phyloP scores from a whole-genome alignment of 2,113 vertebrate genomes.

The Speoplatyrhinus poulsoni region DNA sequence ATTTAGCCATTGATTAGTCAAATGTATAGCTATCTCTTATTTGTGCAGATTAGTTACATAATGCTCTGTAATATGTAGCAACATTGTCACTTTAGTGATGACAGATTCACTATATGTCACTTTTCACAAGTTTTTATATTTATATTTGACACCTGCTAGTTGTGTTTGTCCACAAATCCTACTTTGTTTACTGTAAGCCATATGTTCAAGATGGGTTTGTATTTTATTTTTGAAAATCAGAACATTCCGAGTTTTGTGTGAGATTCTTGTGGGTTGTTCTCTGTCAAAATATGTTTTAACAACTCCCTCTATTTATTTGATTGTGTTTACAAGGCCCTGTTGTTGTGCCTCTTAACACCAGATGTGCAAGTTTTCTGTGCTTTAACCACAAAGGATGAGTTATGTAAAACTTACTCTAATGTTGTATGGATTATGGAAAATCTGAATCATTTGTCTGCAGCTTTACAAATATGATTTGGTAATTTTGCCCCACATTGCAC shows the following conservation, averaged over 20 bases:
- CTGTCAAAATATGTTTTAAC: slow-evolving; percentile 56
- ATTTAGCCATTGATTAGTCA: too few relatives aligned
- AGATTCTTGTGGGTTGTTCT: slow-evolving; percentile 60
- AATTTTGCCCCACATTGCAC: too few relatives aligned
- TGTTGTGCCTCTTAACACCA: slow-evolving; percentile 59
- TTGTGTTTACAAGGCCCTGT: slow-evolving; percentile 55
- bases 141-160: slow-evolving; percentile 12
- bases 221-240: slow-evolving; percentile 52
- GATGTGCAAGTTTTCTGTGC: slow-evolving; percentile 19
- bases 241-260: slow-evolving; percentile 33
- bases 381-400: slow-evolving; percentile 41
- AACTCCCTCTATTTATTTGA: slow-evolving; percentile 62
- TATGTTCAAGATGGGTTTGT: slow-evolving; percentile 35
- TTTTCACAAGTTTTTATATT: slow-evolving; percentile 14
- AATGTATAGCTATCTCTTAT: too few relatives aligned
- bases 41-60: too few relatives aligned
- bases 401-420: too few relatives aligned
- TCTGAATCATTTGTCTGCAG: too few relatives aligned
- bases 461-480: too few relatives aligned
- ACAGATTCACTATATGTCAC: too few relatives aligned
- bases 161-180: slow-evolving; percentile 28
- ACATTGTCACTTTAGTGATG: too few relatives aligned
- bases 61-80: too few relatives aligned
- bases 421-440: too few relatives aligned
- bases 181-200: slow-evolving; percentile 45